Base-by-base conservation (phyloP, 2,797 vertebrate genomes). In the Microctenopoma steveboyesi region DNA sequence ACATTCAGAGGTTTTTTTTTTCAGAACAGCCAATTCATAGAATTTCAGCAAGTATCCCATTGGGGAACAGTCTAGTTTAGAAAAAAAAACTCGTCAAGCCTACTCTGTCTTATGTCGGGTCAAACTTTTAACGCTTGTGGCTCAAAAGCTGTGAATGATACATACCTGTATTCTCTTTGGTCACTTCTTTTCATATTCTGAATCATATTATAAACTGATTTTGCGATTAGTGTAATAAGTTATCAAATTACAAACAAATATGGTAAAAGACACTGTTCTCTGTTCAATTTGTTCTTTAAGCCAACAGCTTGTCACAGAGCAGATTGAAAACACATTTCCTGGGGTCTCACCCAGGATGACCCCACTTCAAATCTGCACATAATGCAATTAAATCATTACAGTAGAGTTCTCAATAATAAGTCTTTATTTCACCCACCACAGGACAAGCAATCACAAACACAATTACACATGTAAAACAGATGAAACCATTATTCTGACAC, bases 1-100 rank as follows among this genome's bases (percentile, higher is more conserved):
- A 90, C 89, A 91, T 89, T 92, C 68, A 91, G 65, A 56, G 67
- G 67, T 78, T 63, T 83, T 50, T 76, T 85, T 85, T 70, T 78
- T 64, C 63, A 70, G 78, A 64, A 78, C 10, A 15, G 53, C 30
- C 64, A 11, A 77, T 90, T 90, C 89, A 74, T 78, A 82, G 85
- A 90, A 89, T 70, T 82, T 78, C 57, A 53, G 69, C 70, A 54
- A 78, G 50, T 48, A 73, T 82, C 43, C 53, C 59, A 72, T 75
- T 79, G 61, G 82, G 69, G 68, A 86, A 76, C 74, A 57, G 64
- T 33, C 64, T 50, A 46, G 62, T 85, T 84, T 82, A 76, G 83
- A 77, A 75, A 67, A 72, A 67, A 58, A 79, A 86, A 42, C 58
- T 73, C 27, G 64, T 28, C 35, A 61, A 48, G 57, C 39, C 37